Evolutionary conservation across 2,113 vertebrate species (phyloP), one percentile per base, ranked within the genome.

Genomic region (Passer domesticus): DNA sequence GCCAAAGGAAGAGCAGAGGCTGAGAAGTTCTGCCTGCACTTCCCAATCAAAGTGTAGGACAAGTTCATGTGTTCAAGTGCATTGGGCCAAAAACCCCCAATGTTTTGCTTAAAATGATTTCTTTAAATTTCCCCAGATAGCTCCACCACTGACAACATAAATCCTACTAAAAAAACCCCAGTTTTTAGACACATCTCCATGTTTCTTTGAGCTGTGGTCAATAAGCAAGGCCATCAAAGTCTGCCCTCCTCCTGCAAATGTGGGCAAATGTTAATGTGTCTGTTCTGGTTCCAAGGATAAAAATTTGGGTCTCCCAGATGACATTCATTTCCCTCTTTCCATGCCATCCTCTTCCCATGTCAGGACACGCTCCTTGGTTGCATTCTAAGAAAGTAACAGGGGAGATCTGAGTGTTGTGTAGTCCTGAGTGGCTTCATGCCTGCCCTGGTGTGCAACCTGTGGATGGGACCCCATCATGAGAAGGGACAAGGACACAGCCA

Each of bases 121-220:
- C 39, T 74, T 84, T 14, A 31, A 69, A 81, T 70, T 56, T 30
- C 6, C 10, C 20, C 60, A 70, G 46, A 7, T 64, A 66, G 19
- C 24, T 73, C 53, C 41, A 80, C 27, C 18, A 43, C 0, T 1
- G 15, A 19, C n/a, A 87, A n/a, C 0, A 56, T 7, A 91, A 77
- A 87, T 43, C 10, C 43, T 60, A 50, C 1, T 4, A 21, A 41
- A 21, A 43, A 3, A 1, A 0, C 2, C 1, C 3, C 2, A 15
- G 3, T 1, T 55, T 83, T 83, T 13, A 15, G 39, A 68, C 22
- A 33, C 4, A 33, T 27, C 14, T 64, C 31, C 50, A 37, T 12
- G 43, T 87, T 58, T 11, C 30, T 35, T 81, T 55, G 35, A 55
- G 37, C 39, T 69, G 55, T 8, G 16, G 31, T 62, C 69, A 87